Conservation (phyloP, 2,888 invertebrate genomes). For the Trachelus tabidus region DNA sequence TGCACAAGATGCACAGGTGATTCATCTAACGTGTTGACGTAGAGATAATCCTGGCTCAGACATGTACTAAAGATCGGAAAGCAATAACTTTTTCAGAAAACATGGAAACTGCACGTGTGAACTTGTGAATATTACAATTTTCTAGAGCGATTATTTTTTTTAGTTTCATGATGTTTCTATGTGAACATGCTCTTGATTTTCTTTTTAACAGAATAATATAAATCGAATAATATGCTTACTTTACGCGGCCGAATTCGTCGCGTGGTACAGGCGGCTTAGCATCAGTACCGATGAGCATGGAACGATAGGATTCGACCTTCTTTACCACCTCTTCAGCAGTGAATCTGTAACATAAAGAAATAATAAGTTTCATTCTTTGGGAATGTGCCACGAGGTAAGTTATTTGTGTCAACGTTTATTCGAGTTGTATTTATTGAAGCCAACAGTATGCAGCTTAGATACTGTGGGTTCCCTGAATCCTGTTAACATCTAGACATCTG, state of each 20-base stretch:
- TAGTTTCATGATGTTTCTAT: not conserved
- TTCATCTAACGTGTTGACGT: not conserved
- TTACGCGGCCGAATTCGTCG: constrained; percentile 89
- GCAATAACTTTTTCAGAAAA: not conserved
- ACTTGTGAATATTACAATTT: not conserved
- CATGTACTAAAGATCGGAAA: not conserved
- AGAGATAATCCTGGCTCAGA: constrained; percentile 31
- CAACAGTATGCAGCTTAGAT: constrained; percentile 1
- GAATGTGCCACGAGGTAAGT: not conserved
- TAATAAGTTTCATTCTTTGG: constrained; percentile 35
- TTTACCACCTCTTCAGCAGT: constrained; percentile 85
- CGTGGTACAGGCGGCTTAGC: constrained; percentile 71
- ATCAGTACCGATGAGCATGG: constrained; percentile 82
- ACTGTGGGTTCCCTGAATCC: not conserved
- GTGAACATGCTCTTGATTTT: not conserved
- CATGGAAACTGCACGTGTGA: not conserved
- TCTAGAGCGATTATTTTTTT: not conserved
- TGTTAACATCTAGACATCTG: not conserved
- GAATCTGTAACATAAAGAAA: constrained; percentile 76
- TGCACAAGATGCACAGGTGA: not conserved
- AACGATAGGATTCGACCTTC: constrained; percentile 89
- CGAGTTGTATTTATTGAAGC: not conserved
- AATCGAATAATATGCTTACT: constrained; percentile 69
- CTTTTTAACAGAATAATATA: not conserved
- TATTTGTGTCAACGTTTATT: not conserved